These are phyloP conservation scores for Diarsia mendica DNA, from an alignment of 2,888 invertebrate species.

Conservation along the genomic window DNA sequence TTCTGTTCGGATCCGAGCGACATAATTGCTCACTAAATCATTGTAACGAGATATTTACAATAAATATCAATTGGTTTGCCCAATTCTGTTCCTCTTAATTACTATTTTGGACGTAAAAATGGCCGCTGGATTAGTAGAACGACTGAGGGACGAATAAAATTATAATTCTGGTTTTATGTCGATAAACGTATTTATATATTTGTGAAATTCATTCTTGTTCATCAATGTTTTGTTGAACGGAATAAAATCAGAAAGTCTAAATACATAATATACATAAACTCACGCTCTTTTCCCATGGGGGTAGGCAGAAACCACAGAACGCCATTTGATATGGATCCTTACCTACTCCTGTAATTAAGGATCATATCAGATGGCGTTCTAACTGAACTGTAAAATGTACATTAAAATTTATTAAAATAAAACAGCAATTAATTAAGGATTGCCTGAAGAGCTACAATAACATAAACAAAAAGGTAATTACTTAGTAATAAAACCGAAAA, in stretches of 20 bases:
- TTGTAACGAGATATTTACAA: constrained; percentile 59
- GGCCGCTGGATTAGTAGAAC: background rate
- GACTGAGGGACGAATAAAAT: background rate
- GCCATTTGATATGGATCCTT: too few species aligned
- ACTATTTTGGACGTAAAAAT: constrained; percentile 18
- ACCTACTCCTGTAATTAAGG: too few species aligned
- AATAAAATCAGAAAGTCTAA: too few species aligned
- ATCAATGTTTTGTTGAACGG: background rate
- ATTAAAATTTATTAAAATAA: too few species aligned
- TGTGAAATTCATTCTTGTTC: background rate
- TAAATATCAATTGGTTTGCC: constrained; percentile 46
- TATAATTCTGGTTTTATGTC: background rate
- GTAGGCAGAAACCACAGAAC: too few species aligned
- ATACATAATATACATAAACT: too few species aligned
- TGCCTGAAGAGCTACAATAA: background rate
- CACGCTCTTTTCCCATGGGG: too few species aligned
- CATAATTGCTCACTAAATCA: constrained; percentile 58
- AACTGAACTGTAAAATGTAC: too few species aligned
- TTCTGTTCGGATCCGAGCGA: background rate
- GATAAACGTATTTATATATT: background rate
- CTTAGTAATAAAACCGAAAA: background rate
- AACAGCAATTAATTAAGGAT: too few species aligned
- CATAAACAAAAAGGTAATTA: constrained; percentile 6
- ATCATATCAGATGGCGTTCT: too few species aligned
- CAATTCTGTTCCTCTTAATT: constrained; percentile 35